Evolutionary conservation across 1,140 invertebrate genomes (phyloP).

Genomic region (Ostrea edulis): DNA sequence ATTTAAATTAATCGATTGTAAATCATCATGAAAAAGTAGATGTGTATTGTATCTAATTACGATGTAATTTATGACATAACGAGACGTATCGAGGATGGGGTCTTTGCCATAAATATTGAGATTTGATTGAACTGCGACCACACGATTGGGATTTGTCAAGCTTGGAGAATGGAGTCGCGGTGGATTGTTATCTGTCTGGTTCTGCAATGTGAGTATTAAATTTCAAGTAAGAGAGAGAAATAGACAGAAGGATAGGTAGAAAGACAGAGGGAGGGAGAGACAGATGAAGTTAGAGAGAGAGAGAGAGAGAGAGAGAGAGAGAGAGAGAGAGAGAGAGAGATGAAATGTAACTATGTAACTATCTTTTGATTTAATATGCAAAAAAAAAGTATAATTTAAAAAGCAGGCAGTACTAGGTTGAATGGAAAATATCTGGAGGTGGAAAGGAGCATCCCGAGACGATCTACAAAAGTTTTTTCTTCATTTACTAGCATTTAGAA

Average conservation of each 20-base stretch:
- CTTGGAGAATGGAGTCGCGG: not conserved
- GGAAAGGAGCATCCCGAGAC: no score
- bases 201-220: not conserved
- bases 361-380: no score
- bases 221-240: not conserved
- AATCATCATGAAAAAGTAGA: not conserved
- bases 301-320: no score
- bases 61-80: not conserved
- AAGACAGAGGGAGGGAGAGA: no score
- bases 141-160: not conserved
- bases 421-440: no score
- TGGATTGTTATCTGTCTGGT: not conserved
- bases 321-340: no score
- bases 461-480: no score
- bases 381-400: no score
- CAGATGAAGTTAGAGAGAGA: not conserved
- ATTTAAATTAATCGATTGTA: not conserved
- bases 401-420: no score
- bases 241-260: no score
- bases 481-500: no score
- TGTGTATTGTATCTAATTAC: not conserved
- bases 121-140: not conserved
- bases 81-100: not conserved
- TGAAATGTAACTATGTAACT: not conserved
- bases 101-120: not conserved